Evolutionary conservation across 2,888 invertebrate species (phyloP), one percentile per base, ranked within the genome.

Genomic region (Nemurella pictetii): DNA sequence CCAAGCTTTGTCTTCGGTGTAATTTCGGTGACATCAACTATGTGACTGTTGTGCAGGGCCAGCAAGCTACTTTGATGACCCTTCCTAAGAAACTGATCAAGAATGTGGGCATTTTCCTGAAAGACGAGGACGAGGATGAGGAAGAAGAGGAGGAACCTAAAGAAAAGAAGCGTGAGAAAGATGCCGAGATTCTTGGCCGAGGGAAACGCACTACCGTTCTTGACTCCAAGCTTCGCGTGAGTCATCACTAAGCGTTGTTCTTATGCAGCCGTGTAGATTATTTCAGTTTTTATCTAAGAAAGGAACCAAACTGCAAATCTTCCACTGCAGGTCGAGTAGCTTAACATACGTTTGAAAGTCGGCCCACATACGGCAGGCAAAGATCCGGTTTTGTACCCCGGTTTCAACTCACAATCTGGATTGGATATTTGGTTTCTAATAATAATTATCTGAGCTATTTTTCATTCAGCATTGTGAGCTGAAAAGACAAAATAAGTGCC

Each of bases 1-100:
- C 77, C 28, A 26, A 15, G 9, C 74, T 74, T 25, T 74, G 74
- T n/a, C 7, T 26, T 7, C 5, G 74, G 4, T 15, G 4, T 26
- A 55, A 55, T 55, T 55, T 12, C 55, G 5, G 73, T 73, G 5
- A 73, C 73, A 25, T 73, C 5, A 73, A 75, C 15, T 75, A 26
- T 83, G n/a, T n/a, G 84, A 84, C 80, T 27, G 84, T 86, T 84
- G 87, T 87, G 32, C 87, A 95, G 90, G 93, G 92, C 26, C 93
- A 95, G 84, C 95, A 98, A 0, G 97, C 98, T 0, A 94, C 95
- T 12, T 92, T 98, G 15, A 93, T 99, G 87, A 99, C 99, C 2
- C 95, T 95, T 85, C 96, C 96, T 0, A 99, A 98, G 90, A 99
- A 99, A 91, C 97, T 97, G 89, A 94, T 98, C 5, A 99, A 98